Evolutionary conservation across 2,888 invertebrate genomes (phyloP).

Genomic region (Taphrorychus bicolor): DNA sequence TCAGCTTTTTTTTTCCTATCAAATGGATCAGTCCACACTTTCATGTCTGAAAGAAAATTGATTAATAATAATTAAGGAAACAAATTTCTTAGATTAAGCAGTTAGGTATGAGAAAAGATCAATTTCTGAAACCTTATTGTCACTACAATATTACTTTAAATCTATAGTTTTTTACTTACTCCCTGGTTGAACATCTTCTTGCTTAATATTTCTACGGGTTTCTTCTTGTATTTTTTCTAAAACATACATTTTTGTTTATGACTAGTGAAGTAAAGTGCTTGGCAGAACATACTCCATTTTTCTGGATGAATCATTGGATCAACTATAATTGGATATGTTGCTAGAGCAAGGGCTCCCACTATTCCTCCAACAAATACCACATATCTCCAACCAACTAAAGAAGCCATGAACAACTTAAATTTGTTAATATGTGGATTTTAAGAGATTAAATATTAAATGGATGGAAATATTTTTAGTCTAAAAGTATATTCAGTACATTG

Average conservation of each 20-base stretch:
- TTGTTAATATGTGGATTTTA: too few relatives aligned
- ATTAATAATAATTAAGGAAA: too few relatives aligned
- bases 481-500: too few relatives aligned
- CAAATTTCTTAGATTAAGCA: too few relatives aligned
- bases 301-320: constrained; percentile 68
- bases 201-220: constrained; percentile 61
- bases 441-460: too few relatives aligned
- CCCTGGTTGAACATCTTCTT: constrained; percentile 66
- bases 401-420: constrained; percentile 24
- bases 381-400: constrained; percentile 65
- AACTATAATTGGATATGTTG: constrained; percentile 68
- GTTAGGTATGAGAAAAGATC: too few relatives aligned
- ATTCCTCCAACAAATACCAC: constrained; percentile 64
- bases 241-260: constrained; percentile 28
- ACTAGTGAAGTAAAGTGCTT: neutral
- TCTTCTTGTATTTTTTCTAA: constrained; percentile 61
- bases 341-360: constrained; percentile 63
- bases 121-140: neutral
- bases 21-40: constrained; percentile 65
- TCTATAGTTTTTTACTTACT: constrained; percentile 56
- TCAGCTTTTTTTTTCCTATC: constrained; percentile 55
- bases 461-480: too few relatives aligned
- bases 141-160: neutral
- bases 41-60: constrained; percentile 63
- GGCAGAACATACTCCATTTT: constrained; percentile 67